phyloP scores from a whole-genome alignment of 1,140 invertebrate species.

The Zelostemma sp. region DNA sequence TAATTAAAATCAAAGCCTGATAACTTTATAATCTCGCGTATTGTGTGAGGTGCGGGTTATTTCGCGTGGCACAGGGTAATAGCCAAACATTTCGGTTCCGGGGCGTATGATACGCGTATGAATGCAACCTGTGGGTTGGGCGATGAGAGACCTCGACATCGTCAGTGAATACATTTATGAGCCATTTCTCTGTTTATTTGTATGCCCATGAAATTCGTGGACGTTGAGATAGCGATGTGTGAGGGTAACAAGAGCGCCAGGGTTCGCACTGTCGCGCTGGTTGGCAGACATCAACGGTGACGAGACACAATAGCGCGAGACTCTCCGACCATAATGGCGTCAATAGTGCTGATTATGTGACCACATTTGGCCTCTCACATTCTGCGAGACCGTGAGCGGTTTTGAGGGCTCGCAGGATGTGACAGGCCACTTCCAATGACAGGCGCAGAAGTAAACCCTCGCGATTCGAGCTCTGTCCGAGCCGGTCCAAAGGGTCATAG shows the following conservation, averaged over 20 bases:
- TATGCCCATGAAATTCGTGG: constrained; percentile 36
- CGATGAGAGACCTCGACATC: constrained; percentile 1
- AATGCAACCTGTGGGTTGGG: background rate
- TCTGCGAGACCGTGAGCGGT: constrained; percentile 36
- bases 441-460: constrained; percentile 30
- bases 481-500: constrained; percentile 24
- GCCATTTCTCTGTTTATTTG: constrained; percentile 38
- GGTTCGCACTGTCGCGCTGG: constrained; percentile 32
- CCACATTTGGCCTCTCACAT: constrained; percentile 42
- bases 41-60: constrained; percentile 19
- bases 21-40: too few relatives aligned
- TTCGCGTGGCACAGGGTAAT: background rate
- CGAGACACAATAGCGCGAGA: constrained; percentile 47
- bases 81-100: background rate
- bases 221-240: constrained; percentile 32
- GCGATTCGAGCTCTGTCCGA: constrained; percentile 29
- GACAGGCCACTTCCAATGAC: constrained; percentile 48
- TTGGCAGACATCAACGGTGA: constrained; percentile 41
- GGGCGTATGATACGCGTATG: background rate
- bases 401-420: constrained; percentile 43
- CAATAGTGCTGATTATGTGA: constrained; percentile 65
- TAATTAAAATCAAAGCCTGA: too few relatives aligned
- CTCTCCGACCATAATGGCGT: constrained; percentile 52
- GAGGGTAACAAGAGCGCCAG: constrained; percentile 11
- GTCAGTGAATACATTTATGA: constrained; percentile 1